These are phyloP conservation scores for Andrena minutula DNA, from an alignment of 2,888 invertebrate genomes.

Conservation along the genomic window DNA sequence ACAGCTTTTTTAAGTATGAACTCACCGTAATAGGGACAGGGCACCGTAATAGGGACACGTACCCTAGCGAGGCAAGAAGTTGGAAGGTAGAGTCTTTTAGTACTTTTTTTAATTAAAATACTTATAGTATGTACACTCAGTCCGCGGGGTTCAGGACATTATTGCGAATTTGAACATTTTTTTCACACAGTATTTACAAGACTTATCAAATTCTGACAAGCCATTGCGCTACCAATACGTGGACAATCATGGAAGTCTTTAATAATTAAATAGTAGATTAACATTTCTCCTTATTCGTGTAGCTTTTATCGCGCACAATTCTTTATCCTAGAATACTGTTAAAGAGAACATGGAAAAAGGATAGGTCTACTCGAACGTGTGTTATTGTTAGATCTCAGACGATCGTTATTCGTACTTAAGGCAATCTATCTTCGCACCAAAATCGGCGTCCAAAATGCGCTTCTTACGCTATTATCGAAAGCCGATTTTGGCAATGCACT, in stretches of 20 bases:
- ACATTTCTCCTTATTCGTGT: constrained; percentile 10
- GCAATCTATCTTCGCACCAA: constrained; percentile 59
- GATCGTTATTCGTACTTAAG: constrained; percentile 38
- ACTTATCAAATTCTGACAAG: constrained; percentile 43
- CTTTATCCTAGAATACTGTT: constrained; percentile 55
- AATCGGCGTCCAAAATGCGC: constrained; percentile 65
- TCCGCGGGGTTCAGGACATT: constrained; percentile 71
- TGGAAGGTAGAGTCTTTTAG: constrained; percentile 16
- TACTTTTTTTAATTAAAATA: constrained; percentile 78
- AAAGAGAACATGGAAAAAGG: constrained; percentile 8
- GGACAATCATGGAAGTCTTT: not conserved
- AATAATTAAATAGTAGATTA: constrained; percentile 1
- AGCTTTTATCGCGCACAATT: constrained; percentile 18
- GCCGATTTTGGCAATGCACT: constrained; percentile 69
- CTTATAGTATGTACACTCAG: constrained; percentile 81
- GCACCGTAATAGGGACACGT: too few species aligned
- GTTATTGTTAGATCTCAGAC: constrained; percentile 17
- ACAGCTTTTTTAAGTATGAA: too few species aligned
- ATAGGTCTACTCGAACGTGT: constrained; percentile 8
- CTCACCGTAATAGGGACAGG: too few species aligned
- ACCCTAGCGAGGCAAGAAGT: not conserved
- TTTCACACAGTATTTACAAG: constrained; percentile 52
- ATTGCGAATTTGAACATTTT: constrained; percentile 36
- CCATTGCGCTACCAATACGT: constrained; percentile 23
- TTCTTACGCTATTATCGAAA: constrained; percentile 39